Base-by-base conservation (phyloP, 1,140 invertebrate species). In the Bombus soroeensis region DNA sequence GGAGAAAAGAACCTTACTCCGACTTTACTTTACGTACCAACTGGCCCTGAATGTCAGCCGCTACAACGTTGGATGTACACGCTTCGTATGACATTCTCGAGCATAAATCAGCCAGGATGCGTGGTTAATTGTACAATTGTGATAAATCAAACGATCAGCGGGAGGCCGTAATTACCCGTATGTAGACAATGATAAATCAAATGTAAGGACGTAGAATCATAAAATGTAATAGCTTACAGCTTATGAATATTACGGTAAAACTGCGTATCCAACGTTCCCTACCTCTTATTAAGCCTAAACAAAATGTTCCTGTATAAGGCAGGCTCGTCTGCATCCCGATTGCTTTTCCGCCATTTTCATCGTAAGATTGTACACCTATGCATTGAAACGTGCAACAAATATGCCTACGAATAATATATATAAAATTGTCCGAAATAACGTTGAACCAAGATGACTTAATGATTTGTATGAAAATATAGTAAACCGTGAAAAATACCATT, bases 101-200 rank as follows among this genome's bases (percentile, higher is more conserved):
- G 47, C 71, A 75, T 91, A 91, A 91, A 91, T 91, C 89, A 85
- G 32, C 12, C 28, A 34, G 37, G 89, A 82, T 79, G 77, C 81
- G 64, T 74, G 81, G 73, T 87, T 91, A 91, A 91, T 91, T 87
- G 87, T 91, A 90, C 89, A 85, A 91, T 91, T 77, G 90, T 70
- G 83, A 87, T 91, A 89, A 91, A 91, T 91, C 89, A 91, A 85
- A 37, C 74, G 85, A 88, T 91, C 87, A 89, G 90, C 85, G 70
- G 85, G 87, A 84, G 85, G 73, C 77, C 75, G 82, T 91, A 91
- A 91, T 91, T 91, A 91, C 82, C 87, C 70, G 53, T 76, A 81
- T 34, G 78, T 83, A 66, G 80, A 90, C 88, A 91, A 91, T 91
- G 87, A 91, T 91, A 91, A 91, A 91, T 91, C 89, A 91, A 85